Percentiles rank a stretch among this genome's conserved stretches.
phyloP scores from a whole-genome alignment of 2,113 vertebrate genomes.

The Vidua macroura region DNA sequence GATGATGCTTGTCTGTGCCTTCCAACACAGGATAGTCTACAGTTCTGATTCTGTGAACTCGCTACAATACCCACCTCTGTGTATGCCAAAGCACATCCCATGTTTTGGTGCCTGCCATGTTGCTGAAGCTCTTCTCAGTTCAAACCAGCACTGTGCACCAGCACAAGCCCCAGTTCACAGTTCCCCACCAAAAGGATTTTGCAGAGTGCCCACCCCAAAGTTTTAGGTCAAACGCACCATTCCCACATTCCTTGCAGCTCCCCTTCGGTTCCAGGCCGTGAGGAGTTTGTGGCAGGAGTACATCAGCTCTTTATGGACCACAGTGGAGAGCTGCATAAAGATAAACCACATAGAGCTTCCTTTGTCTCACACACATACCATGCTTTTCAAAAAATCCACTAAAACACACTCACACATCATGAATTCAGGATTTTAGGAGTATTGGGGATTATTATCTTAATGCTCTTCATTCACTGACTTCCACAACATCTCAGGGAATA shows the following conservation, averaged over 20 bases:
- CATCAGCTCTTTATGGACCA: neutral
- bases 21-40: neutral
- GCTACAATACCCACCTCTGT: neutral
- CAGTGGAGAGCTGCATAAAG: neutral
- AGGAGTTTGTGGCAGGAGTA: neutral
- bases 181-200: neutral
- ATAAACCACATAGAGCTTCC: neutral
- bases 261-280: neutral
- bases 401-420: neutral
- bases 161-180: neutral
- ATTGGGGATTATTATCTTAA: neutral
- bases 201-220: accelerated
- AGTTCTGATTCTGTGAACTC: neutral
- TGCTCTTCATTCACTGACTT: neutral
- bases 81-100: neutral
- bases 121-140: neutral
- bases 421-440: neutral
- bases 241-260: neutral
- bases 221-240: neutral
- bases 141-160: neutral
- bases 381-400: neutral
- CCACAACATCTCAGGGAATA: neutral
- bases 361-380: neutral
- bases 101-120: neutral
- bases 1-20: neutral